These are phyloP conservation scores for Drosophila pseudotalamancana DNA, from an alignment of 2,888 invertebrate species.

Conservation along the genomic window DNA sequence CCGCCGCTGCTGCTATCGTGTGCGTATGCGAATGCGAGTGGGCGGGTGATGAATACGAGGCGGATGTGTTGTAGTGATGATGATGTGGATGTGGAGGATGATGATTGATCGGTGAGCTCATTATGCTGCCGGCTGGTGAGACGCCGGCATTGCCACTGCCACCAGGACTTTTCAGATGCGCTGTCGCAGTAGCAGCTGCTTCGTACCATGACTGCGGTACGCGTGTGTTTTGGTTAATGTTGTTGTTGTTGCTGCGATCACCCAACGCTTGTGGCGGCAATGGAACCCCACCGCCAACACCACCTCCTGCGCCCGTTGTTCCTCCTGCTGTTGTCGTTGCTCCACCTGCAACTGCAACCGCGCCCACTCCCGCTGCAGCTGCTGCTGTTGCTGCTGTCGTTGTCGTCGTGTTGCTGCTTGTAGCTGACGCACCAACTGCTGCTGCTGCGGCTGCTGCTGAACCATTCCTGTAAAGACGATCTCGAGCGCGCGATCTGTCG, in stretches of 20 bases:
- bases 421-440: slow-evolving; percentile 49
- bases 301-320: slow-evolving; percentile 8
- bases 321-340: slow-evolving; percentile 27
- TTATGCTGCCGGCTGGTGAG: slow-evolving; percentile 77
- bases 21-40: slow-evolving; percentile 60
- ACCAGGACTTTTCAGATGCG: slow-evolving; percentile 83
- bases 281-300: slow-evolving; percentile 18
- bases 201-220: slow-evolving; percentile 85
- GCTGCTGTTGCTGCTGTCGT: slow-evolving; percentile 40
- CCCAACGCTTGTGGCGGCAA: slow-evolving; percentile 82
- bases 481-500: slow-evolving; percentile 58
- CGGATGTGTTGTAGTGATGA: slow-evolving; percentile 64
- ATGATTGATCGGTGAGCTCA: slow-evolving; percentile 73
- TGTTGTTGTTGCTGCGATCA: slow-evolving; percentile 77
- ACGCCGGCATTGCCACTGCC: slow-evolving; percentile 83
- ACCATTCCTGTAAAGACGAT: slow-evolving; percentile 68
- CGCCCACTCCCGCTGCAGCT: slow-evolving; percentile 46
- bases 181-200: slow-evolving; percentile 81
- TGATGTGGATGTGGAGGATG: slow-evolving; percentile 50
- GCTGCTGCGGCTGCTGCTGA: slow-evolving; percentile 57
- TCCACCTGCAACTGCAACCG: slow-evolving; percentile 31
- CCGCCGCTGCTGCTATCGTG: slow-evolving; percentile 55
- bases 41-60: slow-evolving; percentile 80
- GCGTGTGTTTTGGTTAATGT: slow-evolving; percentile 80
- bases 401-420: slow-evolving; percentile 42